phyloP scores from a whole-genome alignment of 2,888 invertebrate species.

The Neoascia interrupta region DNA sequence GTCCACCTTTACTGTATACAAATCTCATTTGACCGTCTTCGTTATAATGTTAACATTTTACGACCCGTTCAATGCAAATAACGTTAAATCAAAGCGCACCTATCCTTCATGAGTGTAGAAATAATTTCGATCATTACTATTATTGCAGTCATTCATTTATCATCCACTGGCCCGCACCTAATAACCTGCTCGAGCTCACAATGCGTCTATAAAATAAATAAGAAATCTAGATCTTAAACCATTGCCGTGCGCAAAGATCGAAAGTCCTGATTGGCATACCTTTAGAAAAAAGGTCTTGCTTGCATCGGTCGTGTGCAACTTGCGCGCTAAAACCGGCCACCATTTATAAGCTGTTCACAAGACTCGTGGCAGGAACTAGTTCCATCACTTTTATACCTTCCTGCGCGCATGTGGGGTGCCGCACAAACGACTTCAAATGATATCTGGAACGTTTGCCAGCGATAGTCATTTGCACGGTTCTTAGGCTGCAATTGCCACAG shows the following conservation, averaged over 20 bases:
- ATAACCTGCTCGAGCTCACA: constrained; percentile 45
- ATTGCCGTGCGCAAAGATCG: constrained; percentile 61
- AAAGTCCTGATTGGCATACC: constrained; percentile 63
- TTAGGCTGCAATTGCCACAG: constrained; percentile 17
- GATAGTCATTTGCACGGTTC: constrained; percentile 60
- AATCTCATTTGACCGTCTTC: too few species aligned
- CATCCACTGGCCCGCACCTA: constrained; percentile 22
- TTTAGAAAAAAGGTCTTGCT: constrained; percentile 19
- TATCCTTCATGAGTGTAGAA: too few species aligned
- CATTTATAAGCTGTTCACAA: constrained; percentile 27
- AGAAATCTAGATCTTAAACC: constrained; percentile 57
- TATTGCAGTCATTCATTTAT: constrained; percentile 57
- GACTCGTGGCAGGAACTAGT: too few species aligned
- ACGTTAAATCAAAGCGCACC: too few species aligned
- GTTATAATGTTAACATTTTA: too few species aligned
- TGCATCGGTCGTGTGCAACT: constrained; percentile 30
- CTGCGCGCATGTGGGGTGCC: too few species aligned
- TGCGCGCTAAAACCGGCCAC: constrained; percentile 55
- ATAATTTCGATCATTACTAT: constrained; percentile 53
- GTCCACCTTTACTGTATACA: too few species aligned
- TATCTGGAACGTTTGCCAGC: constrained; percentile 41
- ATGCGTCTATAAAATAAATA: constrained; percentile 38
- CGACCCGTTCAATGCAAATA: too few species aligned
- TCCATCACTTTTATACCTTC: too few species aligned
- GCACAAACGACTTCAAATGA: constrained; percentile 39